These are phyloP conservation scores for Rhinoraja longicauda DNA, from an alignment of 2,797 vertebrate genomes.

Conservation along the genomic window DNA sequence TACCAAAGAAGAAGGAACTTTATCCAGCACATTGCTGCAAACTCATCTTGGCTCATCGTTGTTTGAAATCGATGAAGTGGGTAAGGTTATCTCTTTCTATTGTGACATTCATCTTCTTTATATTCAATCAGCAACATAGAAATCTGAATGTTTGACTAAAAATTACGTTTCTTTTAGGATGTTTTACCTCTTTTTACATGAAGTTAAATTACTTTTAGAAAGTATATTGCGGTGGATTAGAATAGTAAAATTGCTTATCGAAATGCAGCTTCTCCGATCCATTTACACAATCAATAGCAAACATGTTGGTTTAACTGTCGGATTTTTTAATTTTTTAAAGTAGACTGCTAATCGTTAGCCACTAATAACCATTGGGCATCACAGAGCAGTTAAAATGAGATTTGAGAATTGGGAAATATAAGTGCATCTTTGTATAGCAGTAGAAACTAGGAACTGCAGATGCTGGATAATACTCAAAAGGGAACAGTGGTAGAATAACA, in stretches of 20 bases:
- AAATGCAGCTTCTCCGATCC: not conserved
- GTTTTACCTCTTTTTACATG: not conserved
- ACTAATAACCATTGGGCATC: not conserved
- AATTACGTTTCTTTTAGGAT: not conserved
- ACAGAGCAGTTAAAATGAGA: not conserved
- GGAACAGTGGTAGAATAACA: too few relatives aligned
- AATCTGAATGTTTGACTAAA: not conserved
- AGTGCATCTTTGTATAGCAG: not conserved
- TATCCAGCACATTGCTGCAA: not conserved
- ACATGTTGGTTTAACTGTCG: not conserved
- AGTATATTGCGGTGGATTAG: not conserved
- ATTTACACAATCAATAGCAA: not conserved
- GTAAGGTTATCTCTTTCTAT: constrained; percentile 9
- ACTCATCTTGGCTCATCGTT: not conserved
- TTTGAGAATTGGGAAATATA: not conserved
- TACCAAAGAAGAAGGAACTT: not conserved
- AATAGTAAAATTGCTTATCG: not conserved
- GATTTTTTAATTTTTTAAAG: not conserved
- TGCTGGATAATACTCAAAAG: too few relatives aligned
- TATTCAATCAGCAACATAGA: not conserved
- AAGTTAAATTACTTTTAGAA: not conserved
- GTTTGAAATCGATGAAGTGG: constrained; percentile 1
- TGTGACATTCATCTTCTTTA: not conserved
- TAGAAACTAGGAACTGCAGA: too few relatives aligned
- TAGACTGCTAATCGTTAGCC: not conserved